Evolutionary conservation across 2,888 invertebrate genomes (phyloP), one percentile per base, ranked within the genome.

Genomic region (Chaetoderma sp.): DNA sequence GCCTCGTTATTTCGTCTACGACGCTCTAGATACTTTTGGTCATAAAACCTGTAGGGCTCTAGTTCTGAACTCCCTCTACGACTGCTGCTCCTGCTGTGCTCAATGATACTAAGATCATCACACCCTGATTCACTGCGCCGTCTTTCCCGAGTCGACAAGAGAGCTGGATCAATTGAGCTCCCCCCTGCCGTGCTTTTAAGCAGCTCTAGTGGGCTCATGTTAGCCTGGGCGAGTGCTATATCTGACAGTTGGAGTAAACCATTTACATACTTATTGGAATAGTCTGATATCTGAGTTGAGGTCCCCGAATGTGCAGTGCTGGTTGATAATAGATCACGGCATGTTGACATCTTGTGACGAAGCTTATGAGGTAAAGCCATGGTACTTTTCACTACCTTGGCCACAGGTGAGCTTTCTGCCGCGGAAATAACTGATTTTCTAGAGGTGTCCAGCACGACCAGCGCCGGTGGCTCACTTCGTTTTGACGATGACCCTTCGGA

Each of bases 1-100:
- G 88, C 88, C 72, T 87, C 87, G 73, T 88, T 88, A 75, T 88
- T 88, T 28, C 87, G 71, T 18, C 83, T 74, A 3, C 88, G 78
- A n/a, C 88, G 77, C 65, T 88, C 88, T 32, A 84, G 76, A 68
- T 87, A 88, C 61, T 82, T 83, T 13, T 77, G 79, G 60, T 79
- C 80, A 39, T 74, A 28, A 30, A 74, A 72, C 57, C 75, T 71
- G 6, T 70, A 68, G 10, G 66, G 65, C 0, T 60, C 56, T 1
- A 70, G 36, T 25, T 66, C 61, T 39, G 59, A 65, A 10, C 60
- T 52, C n/a, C n/a, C n/a, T n/a, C n/a, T n/a, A n/a, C n/a, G n/a
- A n/a, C n/a, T 44, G 32, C 58, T 1, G 64, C 45, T 63, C 50
- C 18, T 4, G 47, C 13, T 21, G 23, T 18, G 13, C 13, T 18